Evolutionary conservation across 2,797 vertebrate genomes (phyloP).

Genomic region (Cuniculus paca): DNA sequence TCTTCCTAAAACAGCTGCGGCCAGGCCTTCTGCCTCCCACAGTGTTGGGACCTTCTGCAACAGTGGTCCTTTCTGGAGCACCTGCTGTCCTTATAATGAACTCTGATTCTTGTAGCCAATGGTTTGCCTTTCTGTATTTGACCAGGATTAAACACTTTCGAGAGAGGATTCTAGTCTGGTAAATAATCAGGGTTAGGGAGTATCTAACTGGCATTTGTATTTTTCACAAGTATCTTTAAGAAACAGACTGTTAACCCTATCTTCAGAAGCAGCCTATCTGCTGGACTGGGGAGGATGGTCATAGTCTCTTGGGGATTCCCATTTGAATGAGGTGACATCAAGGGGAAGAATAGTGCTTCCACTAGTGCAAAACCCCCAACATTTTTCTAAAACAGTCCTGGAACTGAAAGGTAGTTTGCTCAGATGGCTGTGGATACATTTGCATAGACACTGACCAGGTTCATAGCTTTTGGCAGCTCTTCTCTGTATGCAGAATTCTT

Average conservation of each 20-base stretch:
- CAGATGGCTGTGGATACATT: neutral
- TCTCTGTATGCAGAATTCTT: neutral
- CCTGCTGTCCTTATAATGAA: neutral
- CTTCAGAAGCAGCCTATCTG: neutral
- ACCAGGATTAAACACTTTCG: conserved; percentile 60
- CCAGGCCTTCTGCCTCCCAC: neutral
- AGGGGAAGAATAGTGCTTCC: neutral
- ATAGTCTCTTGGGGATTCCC: neutral
- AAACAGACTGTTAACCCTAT: neutral
- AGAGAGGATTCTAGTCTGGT: neutral
- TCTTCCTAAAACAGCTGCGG: neutral
- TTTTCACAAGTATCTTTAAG: conserved; percentile 16
- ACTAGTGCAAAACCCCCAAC: neutral
- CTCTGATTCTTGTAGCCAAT: neutral
- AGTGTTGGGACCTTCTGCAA: neutral
- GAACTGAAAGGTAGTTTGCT: neutral
- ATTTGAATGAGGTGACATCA: neutral
- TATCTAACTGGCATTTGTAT: neutral
- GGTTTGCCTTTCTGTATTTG: conserved; percentile 18
- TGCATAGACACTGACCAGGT: neutral
- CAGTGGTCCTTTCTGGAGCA: neutral
- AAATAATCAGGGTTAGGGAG: conserved; percentile 7
- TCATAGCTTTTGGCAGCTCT: neutral
- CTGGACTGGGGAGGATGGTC: neutral
- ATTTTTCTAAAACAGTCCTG: neutral